Percentiles rank a stretch among this genome's conserved stretches.
These are phyloP conservation scores for Trachymyrmex septentrionalis DNA, from an alignment of 1,140 invertebrate genomes.

Conservation along the genomic window DNA sequence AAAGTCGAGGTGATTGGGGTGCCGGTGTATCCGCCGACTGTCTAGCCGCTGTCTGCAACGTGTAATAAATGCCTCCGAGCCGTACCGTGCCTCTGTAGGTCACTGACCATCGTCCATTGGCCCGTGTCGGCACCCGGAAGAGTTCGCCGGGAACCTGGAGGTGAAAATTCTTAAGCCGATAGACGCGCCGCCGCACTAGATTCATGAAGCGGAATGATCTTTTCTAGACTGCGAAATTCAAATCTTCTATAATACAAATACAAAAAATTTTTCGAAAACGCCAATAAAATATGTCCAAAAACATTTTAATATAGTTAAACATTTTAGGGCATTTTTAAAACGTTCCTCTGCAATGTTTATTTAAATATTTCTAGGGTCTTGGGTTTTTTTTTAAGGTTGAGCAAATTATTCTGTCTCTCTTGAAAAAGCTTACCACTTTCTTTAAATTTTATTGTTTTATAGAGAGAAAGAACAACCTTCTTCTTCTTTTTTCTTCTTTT, in stretches of 20 bases:
- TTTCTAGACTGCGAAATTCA: slow-evolving; percentile 2
- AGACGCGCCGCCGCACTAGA: slow-evolving; percentile 34
- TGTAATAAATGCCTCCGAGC: slow-evolving; percentile 81
- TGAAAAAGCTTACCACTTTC: background rate
- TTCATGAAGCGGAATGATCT: background rate
- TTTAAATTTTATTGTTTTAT: background rate
- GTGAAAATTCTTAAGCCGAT: slow-evolving; percentile 68
- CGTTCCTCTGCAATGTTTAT: background rate
- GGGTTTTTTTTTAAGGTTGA: background rate
- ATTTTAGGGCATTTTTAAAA: background rate
- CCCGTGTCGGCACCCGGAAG: slow-evolving; percentile 73
- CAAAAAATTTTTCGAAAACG: background rate
- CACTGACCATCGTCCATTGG: slow-evolving; percentile 80
- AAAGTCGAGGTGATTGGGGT: slow-evolving; percentile 70
- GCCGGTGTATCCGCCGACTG: slow-evolving; percentile 75
- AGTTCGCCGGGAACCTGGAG: slow-evolving; percentile 50
- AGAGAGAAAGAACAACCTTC: background rate
- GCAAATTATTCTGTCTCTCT: background rate
- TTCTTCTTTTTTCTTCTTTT: too few species aligned
- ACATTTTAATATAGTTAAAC: background rate
- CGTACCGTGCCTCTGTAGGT: slow-evolving; percentile 78
- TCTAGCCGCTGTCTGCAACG: slow-evolving; percentile 83
- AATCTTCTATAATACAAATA: background rate
- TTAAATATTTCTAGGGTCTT: background rate
- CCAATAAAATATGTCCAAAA: background rate